Evolutionary conservation across 2,888 invertebrate species (phyloP).

Genomic region (Chrysolina oricalcia): DNA sequence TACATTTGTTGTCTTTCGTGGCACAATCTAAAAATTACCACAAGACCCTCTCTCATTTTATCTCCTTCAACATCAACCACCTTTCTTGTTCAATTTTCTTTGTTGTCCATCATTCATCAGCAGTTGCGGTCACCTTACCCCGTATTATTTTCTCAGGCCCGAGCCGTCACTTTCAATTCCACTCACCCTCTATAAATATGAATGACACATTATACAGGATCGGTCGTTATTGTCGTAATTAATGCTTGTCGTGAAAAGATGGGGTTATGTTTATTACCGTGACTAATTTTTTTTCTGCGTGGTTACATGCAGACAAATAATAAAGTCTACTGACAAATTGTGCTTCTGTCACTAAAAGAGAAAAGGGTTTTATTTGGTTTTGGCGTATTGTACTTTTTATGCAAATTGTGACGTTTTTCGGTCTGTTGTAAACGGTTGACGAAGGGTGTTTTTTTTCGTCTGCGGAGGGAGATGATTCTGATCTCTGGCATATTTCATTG

Average conservation of each 20-base stretch:
- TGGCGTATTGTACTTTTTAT: conserved; percentile 30
- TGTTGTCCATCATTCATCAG: conserved; percentile 8
- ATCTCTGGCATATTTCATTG: not conserved
- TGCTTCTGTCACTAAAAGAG: conserved; percentile 32
- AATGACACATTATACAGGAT: conserved; percentile 47
- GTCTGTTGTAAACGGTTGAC: conserved; percentile 12
- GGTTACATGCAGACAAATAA: conserved; percentile 53
- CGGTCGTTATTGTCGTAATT: conserved; percentile 56
- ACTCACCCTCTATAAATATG: conserved; percentile 38
- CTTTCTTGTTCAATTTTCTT: conserved; percentile 6
- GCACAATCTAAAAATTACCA: not conserved
- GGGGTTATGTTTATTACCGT: conserved; percentile 57
- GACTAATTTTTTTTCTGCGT: conserved; percentile 57
- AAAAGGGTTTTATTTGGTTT: conserved; percentile 33
- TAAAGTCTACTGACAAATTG: conserved; percentile 55
- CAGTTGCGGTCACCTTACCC: conserved; percentile 24
- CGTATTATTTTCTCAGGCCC: conserved; percentile 42
- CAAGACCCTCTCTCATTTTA: not conserved
- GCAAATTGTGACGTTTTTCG: conserved; percentile 34
- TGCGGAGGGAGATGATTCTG: not conserved
- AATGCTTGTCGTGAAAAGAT: conserved; percentile 50
- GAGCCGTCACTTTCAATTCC: conserved; percentile 44
- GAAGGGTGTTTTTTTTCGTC: conserved; percentile 12
- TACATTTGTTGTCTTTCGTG: not conserved
- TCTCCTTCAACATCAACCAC: not conserved